Evolutionary conservation across 2,888 invertebrate genomes (phyloP).

Genomic region (Ectemnius lituratus): DNA sequence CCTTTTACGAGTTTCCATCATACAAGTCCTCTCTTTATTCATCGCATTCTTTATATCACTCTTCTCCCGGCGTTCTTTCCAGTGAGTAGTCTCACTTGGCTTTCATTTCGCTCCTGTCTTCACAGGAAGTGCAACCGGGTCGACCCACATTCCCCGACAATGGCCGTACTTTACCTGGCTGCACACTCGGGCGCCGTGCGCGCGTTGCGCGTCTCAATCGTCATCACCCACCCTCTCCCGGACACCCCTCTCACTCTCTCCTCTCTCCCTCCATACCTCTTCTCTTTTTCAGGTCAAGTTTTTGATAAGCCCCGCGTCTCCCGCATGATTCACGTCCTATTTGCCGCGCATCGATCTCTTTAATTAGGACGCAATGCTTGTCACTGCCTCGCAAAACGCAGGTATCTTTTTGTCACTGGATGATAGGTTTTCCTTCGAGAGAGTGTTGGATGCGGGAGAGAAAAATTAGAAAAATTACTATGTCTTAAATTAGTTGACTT

Average conservation of each 20-base stretch:
- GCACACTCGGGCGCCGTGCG: constrained; percentile 26
- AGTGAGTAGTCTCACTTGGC: constrained; percentile 20
- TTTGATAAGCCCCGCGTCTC: constrained; percentile 42
- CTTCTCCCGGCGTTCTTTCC: constrained; percentile 32
- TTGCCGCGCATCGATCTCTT: not conserved
- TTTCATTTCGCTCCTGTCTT: constrained; percentile 49
- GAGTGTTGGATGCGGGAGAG: too few species aligned
- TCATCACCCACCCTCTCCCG: constrained; percentile 34
- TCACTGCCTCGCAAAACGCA: too few species aligned
- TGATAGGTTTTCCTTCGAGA: too few species aligned
- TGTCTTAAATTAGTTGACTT: too few species aligned
- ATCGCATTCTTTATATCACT: not conserved
- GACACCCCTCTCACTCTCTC: not conserved
- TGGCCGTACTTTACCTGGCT: constrained; percentile 63
- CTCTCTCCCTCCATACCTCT: not conserved
- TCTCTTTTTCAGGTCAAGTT: constrained; percentile 14
- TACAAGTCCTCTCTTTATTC: not conserved
- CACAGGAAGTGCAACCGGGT: constrained; percentile 63
- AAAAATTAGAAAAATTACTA: too few species aligned
- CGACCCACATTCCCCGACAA: constrained; percentile 70
- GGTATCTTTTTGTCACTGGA: too few species aligned
- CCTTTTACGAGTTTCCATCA: too few species aligned
- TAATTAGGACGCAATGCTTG: too few species aligned
- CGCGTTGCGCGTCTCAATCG: constrained; percentile 43
- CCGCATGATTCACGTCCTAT: constrained; percentile 32